Percentiles rank a stretch among this genome's conserved stretches.
phyloP scores from a whole-genome alignment of 2,888 invertebrate genomes.

The Eugnorisma glareosa region DNA sequence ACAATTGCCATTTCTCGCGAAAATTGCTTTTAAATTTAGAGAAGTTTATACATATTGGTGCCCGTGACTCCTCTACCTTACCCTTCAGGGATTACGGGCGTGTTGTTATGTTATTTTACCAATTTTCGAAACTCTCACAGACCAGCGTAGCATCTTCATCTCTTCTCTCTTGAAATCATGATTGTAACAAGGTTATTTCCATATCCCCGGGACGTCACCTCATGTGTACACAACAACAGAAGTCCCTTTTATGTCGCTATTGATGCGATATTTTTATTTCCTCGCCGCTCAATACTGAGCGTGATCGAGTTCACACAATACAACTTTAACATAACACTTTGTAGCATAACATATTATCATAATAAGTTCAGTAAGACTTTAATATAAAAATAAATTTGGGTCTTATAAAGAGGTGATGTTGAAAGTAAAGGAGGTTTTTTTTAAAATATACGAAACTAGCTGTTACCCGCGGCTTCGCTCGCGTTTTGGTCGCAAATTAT shows the following conservation, averaged over 20 bases:
- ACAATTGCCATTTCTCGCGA: too few relatives aligned
- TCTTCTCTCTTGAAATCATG: neutral
- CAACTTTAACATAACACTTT: constrained; percentile 57
- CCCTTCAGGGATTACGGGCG: too few relatives aligned
- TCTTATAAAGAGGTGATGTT: neutral
- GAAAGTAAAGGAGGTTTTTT: neutral
- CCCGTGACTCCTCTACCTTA: too few relatives aligned
- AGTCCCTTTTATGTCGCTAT: constrained; percentile 82
- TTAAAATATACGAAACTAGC: neutral
- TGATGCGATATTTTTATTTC: constrained; percentile 89
- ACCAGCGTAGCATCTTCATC: neutral
- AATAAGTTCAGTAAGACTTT: neutral
- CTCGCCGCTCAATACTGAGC: constrained; percentile 78
- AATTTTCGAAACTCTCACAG: too few relatives aligned
- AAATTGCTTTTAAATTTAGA: too few relatives aligned
- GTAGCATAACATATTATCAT: constrained; percentile 41
- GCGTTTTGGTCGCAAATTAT: too few relatives aligned
- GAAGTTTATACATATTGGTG: too few relatives aligned
- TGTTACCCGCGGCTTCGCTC: too few relatives aligned
- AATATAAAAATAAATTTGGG: fast-evolving
- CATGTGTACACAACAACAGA: constrained; percentile 49
- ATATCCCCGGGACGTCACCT: constrained; percentile 40
- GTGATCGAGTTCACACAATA: constrained; percentile 59
- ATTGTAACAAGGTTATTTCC: neutral
- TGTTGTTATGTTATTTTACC: too few relatives aligned